These are phyloP conservation scores for Acanthochromis polyacanthus DNA, from an alignment of 2,113 vertebrate species.

Conservation along the genomic window DNA sequence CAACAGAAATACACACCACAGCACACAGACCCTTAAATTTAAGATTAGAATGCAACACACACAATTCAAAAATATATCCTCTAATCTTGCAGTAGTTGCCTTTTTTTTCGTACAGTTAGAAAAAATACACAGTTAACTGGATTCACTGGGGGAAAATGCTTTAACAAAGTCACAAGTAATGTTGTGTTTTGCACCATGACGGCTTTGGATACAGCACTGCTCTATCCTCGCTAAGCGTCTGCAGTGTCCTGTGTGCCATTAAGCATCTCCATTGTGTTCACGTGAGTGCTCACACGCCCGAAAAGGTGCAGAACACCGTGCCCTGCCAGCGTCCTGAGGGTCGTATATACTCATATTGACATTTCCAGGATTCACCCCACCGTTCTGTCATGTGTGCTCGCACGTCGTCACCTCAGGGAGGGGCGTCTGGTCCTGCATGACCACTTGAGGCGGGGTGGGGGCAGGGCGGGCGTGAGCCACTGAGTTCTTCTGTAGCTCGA, in stretches of 20 bases:
- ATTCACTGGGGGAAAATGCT: slow-evolving; percentile 52
- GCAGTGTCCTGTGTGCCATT: slow-evolving; percentile 56
- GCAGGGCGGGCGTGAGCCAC: slow-evolving; percentile 71
- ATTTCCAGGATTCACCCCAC: slow-evolving; percentile 17
- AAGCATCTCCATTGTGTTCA: slow-evolving; percentile 37
- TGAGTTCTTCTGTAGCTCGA: slow-evolving; percentile 84
- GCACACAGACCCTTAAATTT: slow-evolving; percentile 72
- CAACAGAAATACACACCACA: slow-evolving; percentile 76
- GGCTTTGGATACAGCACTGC: slow-evolving; percentile 45
- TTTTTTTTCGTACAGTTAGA: slow-evolving; percentile 67
- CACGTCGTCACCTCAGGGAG: slow-evolving; percentile 81
- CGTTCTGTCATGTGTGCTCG: slow-evolving; percentile 82
- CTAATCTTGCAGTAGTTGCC: slow-evolving; percentile 60
- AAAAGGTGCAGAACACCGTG: slow-evolving; percentile 55
- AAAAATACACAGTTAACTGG: slow-evolving; percentile 74
- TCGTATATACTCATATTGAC: slow-evolving; percentile 35
- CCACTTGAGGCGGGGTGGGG: slow-evolving; percentile 69
- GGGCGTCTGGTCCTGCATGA: slow-evolving; percentile 80
- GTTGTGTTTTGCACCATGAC: slow-evolving; percentile 63
- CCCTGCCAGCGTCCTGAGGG: slow-evolving; percentile 57
- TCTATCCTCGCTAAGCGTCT: slow-evolving; percentile 26
- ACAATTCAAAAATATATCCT: slow-evolving; percentile 82
- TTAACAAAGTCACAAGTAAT: slow-evolving; percentile 65
- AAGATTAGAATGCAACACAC: slow-evolving; percentile 76
- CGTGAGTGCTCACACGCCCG: slow-evolving; percentile 42